phyloP scores from a whole-genome alignment of 92 coral and sea anemone genomes.

The Ricordea florida region DNA sequence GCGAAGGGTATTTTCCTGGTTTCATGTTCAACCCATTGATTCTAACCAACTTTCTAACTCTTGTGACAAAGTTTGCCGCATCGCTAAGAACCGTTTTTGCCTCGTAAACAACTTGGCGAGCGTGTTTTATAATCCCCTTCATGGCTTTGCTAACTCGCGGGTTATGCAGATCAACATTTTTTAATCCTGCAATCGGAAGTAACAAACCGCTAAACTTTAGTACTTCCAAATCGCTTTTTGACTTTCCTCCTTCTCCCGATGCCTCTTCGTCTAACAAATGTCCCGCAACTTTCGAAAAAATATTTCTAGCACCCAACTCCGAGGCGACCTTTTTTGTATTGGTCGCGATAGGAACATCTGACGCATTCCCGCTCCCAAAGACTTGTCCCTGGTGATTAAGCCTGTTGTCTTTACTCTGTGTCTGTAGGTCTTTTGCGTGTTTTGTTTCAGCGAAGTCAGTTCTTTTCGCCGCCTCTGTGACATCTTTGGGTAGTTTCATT shows the following conservation, averaged over 20 bases:
- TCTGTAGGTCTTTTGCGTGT: not conserved
- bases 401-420: not conserved
- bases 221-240: not conserved
- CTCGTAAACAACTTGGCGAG: constrained; percentile 66
- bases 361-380: not conserved
- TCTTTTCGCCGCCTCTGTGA: constrained; percentile 67
- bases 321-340: not conserved
- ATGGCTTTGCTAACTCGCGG: constrained; percentile 49
- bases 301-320: not conserved
- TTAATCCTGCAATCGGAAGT: constrained; percentile 52
- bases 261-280: not conserved
- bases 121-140: constrained; percentile 60
- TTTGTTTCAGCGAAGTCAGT: constrained; percentile 22
- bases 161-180: constrained; percentile 46
- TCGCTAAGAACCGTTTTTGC: constrained; percentile 72
- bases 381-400: not conserved
- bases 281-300: not conserved
- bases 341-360: not conserved
- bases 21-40: constrained; percentile 6
- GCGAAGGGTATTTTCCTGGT: not conserved
- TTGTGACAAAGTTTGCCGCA: constrained; percentile 64
- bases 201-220: constrained; percentile 10
- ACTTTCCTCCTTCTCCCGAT: not conserved
- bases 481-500: constrained; percentile 72
- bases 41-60: constrained; percentile 59